A percentile compares a stretch with the other conserved stretches of the same genome.
phyloP scores from a whole-genome alignment of 2,113 vertebrate genomes.

The Brachionichthys hirsutus region DNA sequence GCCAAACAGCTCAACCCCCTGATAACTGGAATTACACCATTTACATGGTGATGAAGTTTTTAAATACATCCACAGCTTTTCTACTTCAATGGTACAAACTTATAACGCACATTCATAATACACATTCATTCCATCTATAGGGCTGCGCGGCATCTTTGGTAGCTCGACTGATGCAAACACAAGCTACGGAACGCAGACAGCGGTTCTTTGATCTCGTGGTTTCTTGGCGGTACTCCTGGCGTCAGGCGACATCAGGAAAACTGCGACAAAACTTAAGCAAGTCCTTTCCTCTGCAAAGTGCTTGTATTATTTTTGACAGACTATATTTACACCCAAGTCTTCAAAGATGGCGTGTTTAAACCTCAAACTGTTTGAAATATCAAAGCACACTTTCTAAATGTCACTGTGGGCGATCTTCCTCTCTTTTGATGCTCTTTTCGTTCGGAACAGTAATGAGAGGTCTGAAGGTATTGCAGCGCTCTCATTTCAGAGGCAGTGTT shows the following conservation, averaged over 20 bases:
- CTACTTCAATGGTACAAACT: too few relatives aligned
- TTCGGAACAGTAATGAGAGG: conserved; percentile 67
- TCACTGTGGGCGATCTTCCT: conserved; percentile 68
- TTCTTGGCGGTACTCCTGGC: conserved; percentile 13
- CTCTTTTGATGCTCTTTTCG: conserved; percentile 69
- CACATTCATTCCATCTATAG: neutral
- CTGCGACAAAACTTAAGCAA: conserved; percentile 55
- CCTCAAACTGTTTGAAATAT: conserved; percentile 73
- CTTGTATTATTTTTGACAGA: conserved; percentile 71
- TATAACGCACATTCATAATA: neutral
- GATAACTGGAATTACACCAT: too few relatives aligned
- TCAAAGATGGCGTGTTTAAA: conserved; percentile 73
- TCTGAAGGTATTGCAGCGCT: conserved; percentile 60
- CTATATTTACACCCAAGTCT: conserved; percentile 59
- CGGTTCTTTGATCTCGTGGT: conserved; percentile 20
- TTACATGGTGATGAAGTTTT: too few relatives aligned
- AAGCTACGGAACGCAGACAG: conserved; percentile 11
- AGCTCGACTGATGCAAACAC: conserved; percentile 11
- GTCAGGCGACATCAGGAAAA: conserved; percentile 37
- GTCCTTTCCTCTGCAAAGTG: conserved; percentile 54
- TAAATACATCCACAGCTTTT: too few relatives aligned
- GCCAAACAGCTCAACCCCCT: too few relatives aligned
- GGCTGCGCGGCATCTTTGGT: conserved; percentile 13
- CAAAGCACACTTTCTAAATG: conserved; percentile 78
- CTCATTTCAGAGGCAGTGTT: conserved; percentile 46